Evolutionary conservation across 2,888 invertebrate genomes (phyloP).

Genomic region (Clitarchus hookeri): DNA sequence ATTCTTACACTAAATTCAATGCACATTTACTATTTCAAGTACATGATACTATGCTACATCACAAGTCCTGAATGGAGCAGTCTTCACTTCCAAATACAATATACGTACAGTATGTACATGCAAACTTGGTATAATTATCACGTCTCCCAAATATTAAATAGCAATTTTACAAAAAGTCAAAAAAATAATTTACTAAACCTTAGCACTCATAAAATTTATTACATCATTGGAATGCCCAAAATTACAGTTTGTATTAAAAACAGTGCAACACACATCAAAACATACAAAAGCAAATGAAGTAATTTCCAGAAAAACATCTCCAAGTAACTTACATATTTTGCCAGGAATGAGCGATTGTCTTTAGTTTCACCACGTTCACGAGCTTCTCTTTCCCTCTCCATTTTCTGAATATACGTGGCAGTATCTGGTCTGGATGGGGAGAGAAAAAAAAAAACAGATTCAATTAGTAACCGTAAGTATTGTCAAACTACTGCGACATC

Average conservation of each 20-base stretch:
- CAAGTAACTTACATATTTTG: slow-evolving; percentile 87
- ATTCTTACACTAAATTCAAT: too few relatives aligned
- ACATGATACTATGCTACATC: too few relatives aligned
- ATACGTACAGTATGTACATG: too few relatives aligned
- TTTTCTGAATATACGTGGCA: slow-evolving; percentile 90
- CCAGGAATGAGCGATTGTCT: slow-evolving; percentile 94
- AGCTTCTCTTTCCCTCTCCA: slow-evolving; percentile 89
- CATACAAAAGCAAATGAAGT: slow-evolving; percentile 37
- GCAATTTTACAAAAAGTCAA: too few relatives aligned
- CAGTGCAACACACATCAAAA: slow-evolving; percentile 42
- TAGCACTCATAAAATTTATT: background rate
- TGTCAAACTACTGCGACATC: too few relatives aligned
- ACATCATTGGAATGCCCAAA: slow-evolving; percentile 28
- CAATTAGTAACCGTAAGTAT: background rate
- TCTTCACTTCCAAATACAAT: too few relatives aligned
- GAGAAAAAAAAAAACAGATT: slow-evolving; percentile 41
- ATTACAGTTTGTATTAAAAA: slow-evolving; percentile 31
- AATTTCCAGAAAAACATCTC: slow-evolving; percentile 42
- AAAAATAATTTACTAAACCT: slow-evolving; percentile 42
- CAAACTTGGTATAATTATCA: too few relatives aligned
- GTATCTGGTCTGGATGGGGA: slow-evolving; percentile 77
- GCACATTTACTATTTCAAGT: too few relatives aligned
- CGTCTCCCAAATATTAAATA: too few relatives aligned
- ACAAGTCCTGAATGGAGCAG: too few relatives aligned
- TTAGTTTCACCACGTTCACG: slow-evolving; percentile 87